Percentiles rank a stretch among this genome's conserved stretches.
phyloP scores from a whole-genome alignment of 1,140 invertebrate species.

The Acromyrmex echinatior region DNA sequence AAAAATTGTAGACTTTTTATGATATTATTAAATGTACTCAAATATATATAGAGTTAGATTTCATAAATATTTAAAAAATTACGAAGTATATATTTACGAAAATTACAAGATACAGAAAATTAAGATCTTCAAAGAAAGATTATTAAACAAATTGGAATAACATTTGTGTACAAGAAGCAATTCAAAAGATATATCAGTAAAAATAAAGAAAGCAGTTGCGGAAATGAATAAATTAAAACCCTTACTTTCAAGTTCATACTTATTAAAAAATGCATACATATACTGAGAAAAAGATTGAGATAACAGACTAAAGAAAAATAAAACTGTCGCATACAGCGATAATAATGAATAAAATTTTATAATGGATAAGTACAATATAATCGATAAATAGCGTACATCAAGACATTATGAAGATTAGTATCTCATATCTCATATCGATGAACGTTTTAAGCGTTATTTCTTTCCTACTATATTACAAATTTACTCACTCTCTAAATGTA shows the following conservation, averaged over 20 bases:
- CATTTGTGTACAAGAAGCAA: background rate
- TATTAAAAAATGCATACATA: too few species aligned
- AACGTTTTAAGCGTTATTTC: too few species aligned
- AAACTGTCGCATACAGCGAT: background rate
- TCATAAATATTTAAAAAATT: background rate
- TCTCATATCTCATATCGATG: too few species aligned
- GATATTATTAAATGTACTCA: background rate
- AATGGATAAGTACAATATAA: background rate
- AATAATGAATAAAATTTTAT: slow-evolving; percentile 19
- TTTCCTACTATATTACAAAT: too few species aligned
- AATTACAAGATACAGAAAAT: background rate
- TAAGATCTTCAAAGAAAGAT: background rate
- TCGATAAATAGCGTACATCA: background rate
- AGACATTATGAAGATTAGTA: background rate
- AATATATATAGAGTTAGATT: background rate
- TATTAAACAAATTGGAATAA: background rate
- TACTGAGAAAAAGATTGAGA: too few species aligned
- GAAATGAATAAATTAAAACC: too few species aligned
- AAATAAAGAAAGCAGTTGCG: background rate
- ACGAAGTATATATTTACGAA: background rate
- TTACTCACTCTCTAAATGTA: too few species aligned
- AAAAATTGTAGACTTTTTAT: background rate
- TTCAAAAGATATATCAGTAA: background rate
- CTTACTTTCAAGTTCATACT: too few species aligned
- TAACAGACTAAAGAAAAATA: too few species aligned